Evolutionary conservation across 2,797 vertebrate species (phyloP).

Genomic region (Borostomias antarcticus): DNA sequence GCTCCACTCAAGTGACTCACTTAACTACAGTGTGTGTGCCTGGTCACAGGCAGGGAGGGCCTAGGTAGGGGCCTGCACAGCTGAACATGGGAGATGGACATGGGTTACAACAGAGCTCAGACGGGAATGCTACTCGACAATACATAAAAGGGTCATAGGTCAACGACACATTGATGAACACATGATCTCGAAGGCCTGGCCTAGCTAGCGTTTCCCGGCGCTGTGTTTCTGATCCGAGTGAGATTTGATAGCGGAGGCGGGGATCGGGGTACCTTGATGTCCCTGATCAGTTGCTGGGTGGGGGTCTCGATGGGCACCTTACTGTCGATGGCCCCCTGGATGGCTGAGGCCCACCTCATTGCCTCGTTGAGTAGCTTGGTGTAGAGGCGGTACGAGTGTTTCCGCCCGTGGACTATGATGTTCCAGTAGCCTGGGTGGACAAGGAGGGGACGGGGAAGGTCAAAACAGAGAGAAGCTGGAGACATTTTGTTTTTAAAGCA

Average conservation of each 20-base stretch:
- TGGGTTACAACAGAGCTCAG: neutral
- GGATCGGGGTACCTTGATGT: constrained; percentile 84
- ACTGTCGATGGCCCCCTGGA: constrained; percentile 89
- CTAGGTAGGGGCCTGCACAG: constrained; percentile 54
- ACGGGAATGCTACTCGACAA: neutral
- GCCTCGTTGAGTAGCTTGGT: constrained; percentile 91
- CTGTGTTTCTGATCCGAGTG: too few species aligned
- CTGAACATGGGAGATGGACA: neutral
- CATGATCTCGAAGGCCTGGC: too few species aligned
- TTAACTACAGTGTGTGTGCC: constrained; percentile 66
- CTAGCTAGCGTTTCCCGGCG: too few species aligned
- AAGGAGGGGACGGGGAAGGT: too few species aligned
- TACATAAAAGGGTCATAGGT: neutral
- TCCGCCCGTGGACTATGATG: constrained; percentile 87
- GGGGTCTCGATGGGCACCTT: constrained; percentile 93
- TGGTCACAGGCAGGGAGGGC: constrained; percentile 54
- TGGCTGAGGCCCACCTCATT: constrained; percentile 90
- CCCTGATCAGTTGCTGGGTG: constrained; percentile 91
- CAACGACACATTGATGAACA: constrained; percentile 6
- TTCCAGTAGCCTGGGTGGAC: constrained; percentile 87
- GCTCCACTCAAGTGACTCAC: constrained; percentile 70
- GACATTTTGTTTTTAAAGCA: too few species aligned
- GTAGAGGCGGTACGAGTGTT: constrained; percentile 91
- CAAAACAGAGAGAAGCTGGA: too few species aligned
- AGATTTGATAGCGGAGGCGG: too few species aligned